phyloP scores from a whole-genome alignment of 2,888 invertebrate species.

The Crocallis elinguaria region DNA sequence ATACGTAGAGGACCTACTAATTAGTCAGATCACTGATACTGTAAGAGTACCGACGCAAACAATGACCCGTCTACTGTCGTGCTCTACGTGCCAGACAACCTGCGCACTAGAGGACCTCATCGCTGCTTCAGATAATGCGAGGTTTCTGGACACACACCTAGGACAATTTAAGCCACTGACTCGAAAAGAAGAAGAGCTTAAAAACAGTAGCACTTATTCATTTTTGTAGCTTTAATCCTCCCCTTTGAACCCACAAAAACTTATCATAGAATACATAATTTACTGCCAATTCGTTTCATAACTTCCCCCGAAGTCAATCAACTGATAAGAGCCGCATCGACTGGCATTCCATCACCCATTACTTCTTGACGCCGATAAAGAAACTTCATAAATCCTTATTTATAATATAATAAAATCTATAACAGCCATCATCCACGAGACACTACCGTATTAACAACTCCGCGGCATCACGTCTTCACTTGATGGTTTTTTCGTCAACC shows the following conservation, averaged over 20 bases:
- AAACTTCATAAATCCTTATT: conserved; percentile 71
- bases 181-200: no score
- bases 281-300: conserved; percentile 32
- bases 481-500: conserved; percentile 65
- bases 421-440: conserved; percentile 67
- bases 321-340: conserved; percentile 11
- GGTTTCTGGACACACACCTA: no score
- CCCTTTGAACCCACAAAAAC: conserved; percentile 18
- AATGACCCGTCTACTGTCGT: no score
- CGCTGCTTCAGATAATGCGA: no score
- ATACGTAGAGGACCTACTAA: no score
- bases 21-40: no score
- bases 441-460: conserved; percentile 78
- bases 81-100: no score
- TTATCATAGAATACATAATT: conserved; percentile 34
- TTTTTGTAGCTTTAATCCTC: background rate
- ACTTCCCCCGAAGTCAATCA: conserved; percentile 41
- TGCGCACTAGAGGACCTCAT: no score
- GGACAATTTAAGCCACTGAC: no score
- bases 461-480: conserved; percentile 66
- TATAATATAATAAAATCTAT: conserved; percentile 81
- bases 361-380: conserved; percentile 56
- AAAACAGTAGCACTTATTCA: background rate
- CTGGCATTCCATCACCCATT: conserved; percentile 38
- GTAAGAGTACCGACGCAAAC: no score